These are phyloP conservation scores for Nebria salina DNA, from an alignment of 2,888 invertebrate genomes.

Conservation along the genomic window DNA sequence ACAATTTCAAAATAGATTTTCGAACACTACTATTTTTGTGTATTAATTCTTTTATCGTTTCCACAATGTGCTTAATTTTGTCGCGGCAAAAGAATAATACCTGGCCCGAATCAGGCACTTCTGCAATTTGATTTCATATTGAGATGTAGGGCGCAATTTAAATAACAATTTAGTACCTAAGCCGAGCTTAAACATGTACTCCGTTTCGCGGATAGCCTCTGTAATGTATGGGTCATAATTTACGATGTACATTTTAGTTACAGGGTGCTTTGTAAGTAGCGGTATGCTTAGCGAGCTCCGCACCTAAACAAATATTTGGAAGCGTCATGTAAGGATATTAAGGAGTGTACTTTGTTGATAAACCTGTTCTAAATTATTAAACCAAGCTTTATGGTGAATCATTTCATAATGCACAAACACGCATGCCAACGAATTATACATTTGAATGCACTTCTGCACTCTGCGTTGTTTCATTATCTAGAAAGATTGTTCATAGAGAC, in stretches of 20 bases:
- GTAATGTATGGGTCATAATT: conserved; percentile 79
- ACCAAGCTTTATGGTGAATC: conserved; percentile 85
- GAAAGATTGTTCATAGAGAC: conserved; percentile 35
- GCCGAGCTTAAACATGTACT: conserved; percentile 81
- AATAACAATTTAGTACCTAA: conserved; percentile 64
- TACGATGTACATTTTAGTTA: conserved; percentile 71
- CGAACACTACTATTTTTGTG: conserved; percentile 71
- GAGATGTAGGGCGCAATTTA: conserved; percentile 23
- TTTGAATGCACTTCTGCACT: conserved; percentile 77
- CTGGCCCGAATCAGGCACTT: conserved; percentile 80
- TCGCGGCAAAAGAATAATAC: conserved; percentile 79
- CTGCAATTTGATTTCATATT: conserved; percentile 55
- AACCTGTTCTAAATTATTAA: conserved; percentile 77
- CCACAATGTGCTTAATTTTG: conserved; percentile 71
- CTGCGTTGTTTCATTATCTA: conserved; percentile 71
- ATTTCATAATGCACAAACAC: conserved; percentile 86
- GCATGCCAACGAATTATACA: conserved; percentile 81
- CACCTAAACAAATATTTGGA: conserved; percentile 62
- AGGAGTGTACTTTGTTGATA: neutral
- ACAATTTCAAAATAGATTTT: conserved; percentile 72
- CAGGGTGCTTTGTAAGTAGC: conserved; percentile 73
- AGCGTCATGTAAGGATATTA: neutral
- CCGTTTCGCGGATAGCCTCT: conserved; percentile 81
- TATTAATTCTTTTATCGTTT: conserved; percentile 70
- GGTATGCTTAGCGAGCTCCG: conserved; percentile 75